Evolutionary conservation across 2,113 vertebrate species (phyloP), one percentile per base, ranked within the genome.

Genomic region (Murina feae): DNA sequence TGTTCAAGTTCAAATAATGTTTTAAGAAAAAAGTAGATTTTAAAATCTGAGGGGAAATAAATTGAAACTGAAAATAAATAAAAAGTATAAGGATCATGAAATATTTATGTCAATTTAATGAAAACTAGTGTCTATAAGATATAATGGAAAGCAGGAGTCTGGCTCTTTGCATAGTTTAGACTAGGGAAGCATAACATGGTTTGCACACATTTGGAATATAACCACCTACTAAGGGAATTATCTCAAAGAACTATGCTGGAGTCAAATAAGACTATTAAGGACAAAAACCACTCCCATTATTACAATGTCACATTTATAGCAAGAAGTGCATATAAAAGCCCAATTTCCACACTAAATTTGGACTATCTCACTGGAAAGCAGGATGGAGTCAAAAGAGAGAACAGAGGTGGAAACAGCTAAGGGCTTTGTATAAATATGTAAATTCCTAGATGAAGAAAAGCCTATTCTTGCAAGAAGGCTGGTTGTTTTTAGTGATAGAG

Each of bases 181-280:
- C 79, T 39, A 80, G n/a, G 58, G 18, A 86, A 68, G 9, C 2
- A 58, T 51, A 86, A 65, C 71, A 87, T 53, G 4, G 23, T 93
- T 53, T 95, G 49, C 21, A 92, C 32, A 79, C 69, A 79, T 86
- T 76, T 86, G 35, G 30, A 94, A 91, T 76, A 66, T 8, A 66
- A 47, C 9, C n/a, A 86, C 84, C 11, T 44, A 80, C 23, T 17
- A 55, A 80, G 5, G 16, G 35, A 91, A 84, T 80, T 85, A 71
- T 76, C 58, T 93, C 49, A 86, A 93, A 94, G 75, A 93, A 66
- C n/a, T 74, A 51, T 86, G 6, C 49, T 95, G 21, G 10, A 91
- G 10, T 35, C 58, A 84, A 74, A 80, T 39, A 23, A 91, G 12
- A 89, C 89, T 80, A 79, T 74, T 44, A 60, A 94, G 63, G 39